phyloP scores from a whole-genome alignment of 1,140 invertebrate genomes.

The Riptortus pedestris region DNA sequence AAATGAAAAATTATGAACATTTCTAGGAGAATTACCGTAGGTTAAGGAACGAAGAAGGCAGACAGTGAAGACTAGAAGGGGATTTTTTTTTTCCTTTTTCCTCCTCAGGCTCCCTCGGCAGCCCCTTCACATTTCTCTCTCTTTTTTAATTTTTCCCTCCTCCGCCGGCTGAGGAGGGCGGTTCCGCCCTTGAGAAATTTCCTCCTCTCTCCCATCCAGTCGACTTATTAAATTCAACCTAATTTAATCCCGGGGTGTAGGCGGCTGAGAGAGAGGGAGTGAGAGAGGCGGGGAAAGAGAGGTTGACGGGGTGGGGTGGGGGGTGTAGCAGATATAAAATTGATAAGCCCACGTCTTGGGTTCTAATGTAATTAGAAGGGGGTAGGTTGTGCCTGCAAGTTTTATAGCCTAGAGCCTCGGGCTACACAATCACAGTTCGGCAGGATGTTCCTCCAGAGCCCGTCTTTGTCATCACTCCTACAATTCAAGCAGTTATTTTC shows the following conservation, averaged over 20 bases:
- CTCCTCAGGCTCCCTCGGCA: too few relatives aligned
- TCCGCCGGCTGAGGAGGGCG: not conserved
- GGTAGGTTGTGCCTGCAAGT: not conserved
- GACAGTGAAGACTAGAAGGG: too few relatives aligned
- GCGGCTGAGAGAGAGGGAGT: too few relatives aligned
- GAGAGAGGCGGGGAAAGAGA: too few relatives aligned
- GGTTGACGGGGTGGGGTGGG: not conserved
- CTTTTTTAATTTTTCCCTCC: constrained; percentile 3
- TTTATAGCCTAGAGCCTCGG: not conserved
- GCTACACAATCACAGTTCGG: not conserved
- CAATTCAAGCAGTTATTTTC: too few relatives aligned
- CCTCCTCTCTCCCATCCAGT: not conserved
- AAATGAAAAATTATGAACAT: too few relatives aligned
- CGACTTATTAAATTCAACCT: constrained; percentile 5
- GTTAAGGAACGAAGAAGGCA: too few relatives aligned
- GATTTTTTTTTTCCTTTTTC: too few relatives aligned
- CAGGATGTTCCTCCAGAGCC: not conserved
- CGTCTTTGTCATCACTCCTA: not conserved
- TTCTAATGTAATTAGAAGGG: not conserved
- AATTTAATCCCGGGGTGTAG: not conserved
- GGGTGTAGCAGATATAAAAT: constrained; percentile 8
- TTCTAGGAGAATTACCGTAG: too few relatives aligned
- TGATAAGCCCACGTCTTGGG: constrained; percentile 7
- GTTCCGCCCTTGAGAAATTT: not conserved
- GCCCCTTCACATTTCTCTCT: not conserved